phyloP scores from a whole-genome alignment of 2,888 invertebrate species.

The Archips crataeganus region DNA sequence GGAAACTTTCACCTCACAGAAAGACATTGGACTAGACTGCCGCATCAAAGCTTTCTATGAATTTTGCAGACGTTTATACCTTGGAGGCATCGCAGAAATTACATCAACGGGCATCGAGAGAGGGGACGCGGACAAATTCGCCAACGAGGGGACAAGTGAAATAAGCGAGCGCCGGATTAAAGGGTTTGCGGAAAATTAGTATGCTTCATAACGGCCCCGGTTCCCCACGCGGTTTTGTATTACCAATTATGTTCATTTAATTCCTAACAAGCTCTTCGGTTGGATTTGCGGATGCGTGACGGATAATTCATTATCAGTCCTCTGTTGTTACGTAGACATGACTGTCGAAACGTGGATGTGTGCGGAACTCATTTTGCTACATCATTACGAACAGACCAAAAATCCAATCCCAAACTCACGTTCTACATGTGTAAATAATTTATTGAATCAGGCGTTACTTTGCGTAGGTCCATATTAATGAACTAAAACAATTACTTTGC shows the following conservation, averaged over 20 bases:
- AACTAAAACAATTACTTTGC: no score
- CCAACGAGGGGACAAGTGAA: conserved; percentile 82
- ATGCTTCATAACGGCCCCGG: conserved; percentile 72
- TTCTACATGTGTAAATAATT: conserved; percentile 14
- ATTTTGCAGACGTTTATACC: conserved; percentile 64
- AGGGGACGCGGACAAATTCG: conserved; percentile 62
- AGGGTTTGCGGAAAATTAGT: conserved; percentile 84
- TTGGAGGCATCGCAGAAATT: conserved; percentile 73
- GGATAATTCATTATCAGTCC: conserved; percentile 48
- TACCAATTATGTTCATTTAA: conserved; percentile 83
- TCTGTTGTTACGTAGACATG: conserved; percentile 33
- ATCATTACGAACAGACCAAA: neutral
- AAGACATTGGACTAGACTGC: conserved; percentile 56
- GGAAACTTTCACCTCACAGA: conserved; percentile 61
- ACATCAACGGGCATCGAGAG: conserved; percentile 68
- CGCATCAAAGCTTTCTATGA: conserved; percentile 69
- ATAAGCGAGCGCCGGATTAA: conserved; percentile 81
- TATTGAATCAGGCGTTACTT: no score
- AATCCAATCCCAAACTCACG: conserved; percentile 8
- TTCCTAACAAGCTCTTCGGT: conserved; percentile 68
- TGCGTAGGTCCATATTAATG: no score
- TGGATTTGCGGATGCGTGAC: conserved; percentile 50
- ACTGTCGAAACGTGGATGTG: conserved; percentile 9
- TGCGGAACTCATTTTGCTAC: neutral
- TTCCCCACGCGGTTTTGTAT: conserved; percentile 79